Base-by-base conservation (phyloP, 2,888 invertebrate species). In the Zootermopsis nevadensis region DNA sequence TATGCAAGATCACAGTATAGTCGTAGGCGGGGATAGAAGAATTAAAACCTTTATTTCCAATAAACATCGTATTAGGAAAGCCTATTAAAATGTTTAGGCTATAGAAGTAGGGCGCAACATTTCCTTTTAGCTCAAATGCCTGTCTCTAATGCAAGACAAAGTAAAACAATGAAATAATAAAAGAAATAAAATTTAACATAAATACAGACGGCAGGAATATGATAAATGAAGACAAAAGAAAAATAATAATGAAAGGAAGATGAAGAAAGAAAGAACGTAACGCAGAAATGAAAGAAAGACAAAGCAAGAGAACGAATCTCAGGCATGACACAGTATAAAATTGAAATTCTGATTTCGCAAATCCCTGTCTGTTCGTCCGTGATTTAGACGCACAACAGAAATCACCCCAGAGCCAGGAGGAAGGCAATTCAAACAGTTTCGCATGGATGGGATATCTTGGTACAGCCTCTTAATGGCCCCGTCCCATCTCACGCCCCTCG, bases 391-490 rank as follows among this genome's bases (percentile, higher is more conserved):
- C 48, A 48, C 48, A 48, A 48, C 48, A 27, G 60, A n/a, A 48
- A 8, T 19, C 55, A n/a, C 60, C 27, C 12, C 27, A 27, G 48
- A 53, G 38, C 19, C 48, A 48, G 48, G 12, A 60, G 60, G n/a
- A 27, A 27, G 60, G 60, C 60, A 60, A 55, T 27, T 60, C 27
- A 60, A n/a, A n/a, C 27, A n/a, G 60, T 60, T 27, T 60, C 60
- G 27, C 12, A 60, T n/a, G 60, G 1, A 27, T 60, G 60, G 12
- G 60, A 60, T 60, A 60, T 60, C 60, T 27, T n/a, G 27, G 60
- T 27, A 60, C 60, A 60, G n/a, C 60, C 60, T n/a, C 60, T 60
- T 60, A 60, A 60, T 60, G 60, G 60, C 27, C n/a, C 22, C 55
- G 19, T 15, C 0, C 38, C 38, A 2, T 42, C 38, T 27, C n/a